phyloP scores from a whole-genome alignment of 2,113 vertebrate species.

The Petromus typicus region DNA sequence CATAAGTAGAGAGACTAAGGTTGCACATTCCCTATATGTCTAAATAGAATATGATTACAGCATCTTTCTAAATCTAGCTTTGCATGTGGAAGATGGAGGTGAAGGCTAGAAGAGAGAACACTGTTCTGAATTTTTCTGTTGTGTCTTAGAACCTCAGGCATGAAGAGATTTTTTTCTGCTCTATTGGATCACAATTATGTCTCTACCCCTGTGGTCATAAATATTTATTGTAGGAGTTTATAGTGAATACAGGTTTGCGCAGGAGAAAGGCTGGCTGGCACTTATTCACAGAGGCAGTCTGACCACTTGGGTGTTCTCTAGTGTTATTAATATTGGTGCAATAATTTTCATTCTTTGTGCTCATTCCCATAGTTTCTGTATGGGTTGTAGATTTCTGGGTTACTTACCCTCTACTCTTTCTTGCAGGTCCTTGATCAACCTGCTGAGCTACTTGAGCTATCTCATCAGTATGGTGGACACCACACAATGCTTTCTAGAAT shows the following conservation, averaged over 20 bases:
- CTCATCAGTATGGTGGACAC: neutral
- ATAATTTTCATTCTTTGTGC: neutral
- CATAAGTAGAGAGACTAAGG: neutral
- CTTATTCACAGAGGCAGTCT: neutral
- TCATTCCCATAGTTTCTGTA: neutral
- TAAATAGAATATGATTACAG: neutral
- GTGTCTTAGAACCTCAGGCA: neutral
- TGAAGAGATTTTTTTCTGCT: neutral
- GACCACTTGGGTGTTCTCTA: neutral
- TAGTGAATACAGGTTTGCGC: neutral
- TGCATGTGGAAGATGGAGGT: neutral
- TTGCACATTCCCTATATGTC: neutral
- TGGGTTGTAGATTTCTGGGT: neutral
- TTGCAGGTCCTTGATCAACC: neutral
- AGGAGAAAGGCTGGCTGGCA: accelerated
- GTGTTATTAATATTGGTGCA: neutral
- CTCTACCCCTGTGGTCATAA: neutral
- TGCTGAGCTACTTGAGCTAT: neutral
- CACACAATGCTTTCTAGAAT: neutral
- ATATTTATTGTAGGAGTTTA: neutral
- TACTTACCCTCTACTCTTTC: accelerated
- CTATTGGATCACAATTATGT: neutral
- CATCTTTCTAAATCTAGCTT: neutral
- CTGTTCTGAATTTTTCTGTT: neutral
- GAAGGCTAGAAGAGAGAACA: accelerated